Evolutionary conservation across 2,888 invertebrate genomes (phyloP).

Genomic region (Andrena dorsata): DNA sequence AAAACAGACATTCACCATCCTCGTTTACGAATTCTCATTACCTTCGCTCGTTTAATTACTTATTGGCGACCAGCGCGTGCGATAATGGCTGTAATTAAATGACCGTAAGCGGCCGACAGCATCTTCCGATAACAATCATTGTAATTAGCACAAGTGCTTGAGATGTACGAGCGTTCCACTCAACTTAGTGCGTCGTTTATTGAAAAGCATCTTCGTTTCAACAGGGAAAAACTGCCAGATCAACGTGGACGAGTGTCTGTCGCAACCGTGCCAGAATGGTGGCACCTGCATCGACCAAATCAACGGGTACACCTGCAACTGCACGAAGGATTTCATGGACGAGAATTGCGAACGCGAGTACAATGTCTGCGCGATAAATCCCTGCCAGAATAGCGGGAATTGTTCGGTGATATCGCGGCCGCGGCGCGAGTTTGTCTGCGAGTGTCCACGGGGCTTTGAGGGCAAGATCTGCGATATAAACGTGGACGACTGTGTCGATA

Average conservation of each 20-base stretch:
- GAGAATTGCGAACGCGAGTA: slow-evolving; percentile 86
- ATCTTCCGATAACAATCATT: background rate
- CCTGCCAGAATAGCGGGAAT: slow-evolving; percentile 88
- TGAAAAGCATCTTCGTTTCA: background rate
- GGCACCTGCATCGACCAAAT: slow-evolving; percentile 86
- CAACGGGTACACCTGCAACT: slow-evolving; percentile 87
- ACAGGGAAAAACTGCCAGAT: slow-evolving; percentile 87
- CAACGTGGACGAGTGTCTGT: slow-evolving; percentile 85
- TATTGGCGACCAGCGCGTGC: background rate
- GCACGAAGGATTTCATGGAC: slow-evolving; percentile 87
- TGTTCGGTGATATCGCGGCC: slow-evolving; percentile 86
- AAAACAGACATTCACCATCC: background rate
- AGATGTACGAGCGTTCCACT: background rate
- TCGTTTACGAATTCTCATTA: background rate
- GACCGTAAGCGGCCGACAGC: background rate
- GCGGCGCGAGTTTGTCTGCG: slow-evolving; percentile 87
- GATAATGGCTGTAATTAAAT: background rate
- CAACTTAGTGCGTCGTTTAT: background rate
- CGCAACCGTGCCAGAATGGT: slow-evolving; percentile 86
- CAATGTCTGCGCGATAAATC: slow-evolving; percentile 87
- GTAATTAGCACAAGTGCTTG: background rate
- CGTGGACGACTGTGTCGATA: slow-evolving; percentile 89
- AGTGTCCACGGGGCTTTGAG: slow-evolving; percentile 89
- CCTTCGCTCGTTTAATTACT: no score
- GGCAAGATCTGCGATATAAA: slow-evolving; percentile 89